Base-by-base conservation (phyloP, 2,113 vertebrate genomes). In the Melanerpes aurifrons region DNA sequence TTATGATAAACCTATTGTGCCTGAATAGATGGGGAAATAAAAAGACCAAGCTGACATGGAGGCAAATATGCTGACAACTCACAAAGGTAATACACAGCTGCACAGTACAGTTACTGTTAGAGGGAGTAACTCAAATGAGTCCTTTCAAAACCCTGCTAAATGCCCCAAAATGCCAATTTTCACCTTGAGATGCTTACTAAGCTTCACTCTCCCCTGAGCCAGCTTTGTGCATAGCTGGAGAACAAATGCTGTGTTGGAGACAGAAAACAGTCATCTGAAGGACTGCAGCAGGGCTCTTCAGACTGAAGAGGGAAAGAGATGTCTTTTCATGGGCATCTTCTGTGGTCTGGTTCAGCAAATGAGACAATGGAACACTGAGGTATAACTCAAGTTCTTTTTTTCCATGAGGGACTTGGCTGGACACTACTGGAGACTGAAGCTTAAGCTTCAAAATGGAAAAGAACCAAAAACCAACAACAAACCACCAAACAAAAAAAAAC, bases 131-230 rank as follows among this genome's bases (percentile, higher is more conserved):
- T 93, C 12, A 15, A 77, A 76, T 19, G 11, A 66, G 45, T 73
- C 86, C 82, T 89, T 92, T 66, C 67, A 90, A 61, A 96, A 94
- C 53, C 15, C n/a, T 19, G 37, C 58, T 59, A 58, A 92, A 70
- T 20, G 12, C 11, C 32, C 10, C 10, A 31, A 81, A 81, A 64
- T 9, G 28, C 13, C 32, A 15, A 2, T 74, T 81, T 92, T 89
- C 24, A 68, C 32, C 59, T 43, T 29, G 54, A 86, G 82, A 19
- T 22, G 4, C 59, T 91, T 61, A 43, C 31, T 13, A 78, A 84
- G 45, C 67, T 89, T 68, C 63, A 19, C 14, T 69, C 25, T 80
- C 11, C 50, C 37, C 56, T 54, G 28, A 76, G 68, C 3, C 35
- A 79, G 35, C 45, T 93, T 63, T 67, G 45, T 40, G 43, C 25